phyloP scores from a whole-genome alignment of 2,113 vertebrate genomes.

The Nibea coibor region DNA sequence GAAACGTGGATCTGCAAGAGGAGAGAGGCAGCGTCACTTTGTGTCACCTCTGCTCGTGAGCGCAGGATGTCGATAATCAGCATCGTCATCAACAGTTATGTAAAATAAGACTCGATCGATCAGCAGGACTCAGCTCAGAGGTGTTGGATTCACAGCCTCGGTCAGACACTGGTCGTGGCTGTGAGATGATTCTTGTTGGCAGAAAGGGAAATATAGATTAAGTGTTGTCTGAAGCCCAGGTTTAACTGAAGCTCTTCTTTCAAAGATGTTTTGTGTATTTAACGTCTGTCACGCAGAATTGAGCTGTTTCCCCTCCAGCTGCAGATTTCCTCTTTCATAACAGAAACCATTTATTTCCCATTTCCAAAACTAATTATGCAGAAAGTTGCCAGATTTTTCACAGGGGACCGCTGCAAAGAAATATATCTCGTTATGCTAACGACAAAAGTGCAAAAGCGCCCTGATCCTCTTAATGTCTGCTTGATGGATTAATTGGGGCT shows the following conservation, averaged over 20 bases:
- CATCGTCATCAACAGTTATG: too few species aligned
- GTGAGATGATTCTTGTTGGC: too few species aligned
- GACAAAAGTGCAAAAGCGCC: conserved; percentile 10
- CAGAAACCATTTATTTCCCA: conserved; percentile 15
- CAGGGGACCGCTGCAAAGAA: neutral
- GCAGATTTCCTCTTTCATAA: neutral
- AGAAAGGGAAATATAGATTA: too few species aligned
- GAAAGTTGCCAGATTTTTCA: conserved; percentile 20
- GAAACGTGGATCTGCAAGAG: too few species aligned
- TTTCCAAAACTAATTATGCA: conserved; percentile 36
- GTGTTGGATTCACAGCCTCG: too few species aligned
- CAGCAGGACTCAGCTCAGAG: too few species aligned
- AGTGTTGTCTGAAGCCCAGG: neutral
- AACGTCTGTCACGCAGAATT: neutral
- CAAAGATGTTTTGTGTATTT: neutral
- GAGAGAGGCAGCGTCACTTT: too few species aligned
- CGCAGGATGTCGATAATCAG: too few species aligned
- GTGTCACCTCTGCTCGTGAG: too few species aligned
- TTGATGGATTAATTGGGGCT: conserved; percentile 36
- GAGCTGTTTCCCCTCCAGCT: conserved; percentile 5
- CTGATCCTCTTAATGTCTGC: conserved; percentile 32
- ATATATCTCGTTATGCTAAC: neutral
- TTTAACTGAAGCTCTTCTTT: neutral
- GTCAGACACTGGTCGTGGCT: too few species aligned
- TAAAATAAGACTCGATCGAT: too few species aligned